Base-by-base conservation (phyloP, 2,113 vertebrate genomes). In the Chaetodon trifascialis region DNA sequence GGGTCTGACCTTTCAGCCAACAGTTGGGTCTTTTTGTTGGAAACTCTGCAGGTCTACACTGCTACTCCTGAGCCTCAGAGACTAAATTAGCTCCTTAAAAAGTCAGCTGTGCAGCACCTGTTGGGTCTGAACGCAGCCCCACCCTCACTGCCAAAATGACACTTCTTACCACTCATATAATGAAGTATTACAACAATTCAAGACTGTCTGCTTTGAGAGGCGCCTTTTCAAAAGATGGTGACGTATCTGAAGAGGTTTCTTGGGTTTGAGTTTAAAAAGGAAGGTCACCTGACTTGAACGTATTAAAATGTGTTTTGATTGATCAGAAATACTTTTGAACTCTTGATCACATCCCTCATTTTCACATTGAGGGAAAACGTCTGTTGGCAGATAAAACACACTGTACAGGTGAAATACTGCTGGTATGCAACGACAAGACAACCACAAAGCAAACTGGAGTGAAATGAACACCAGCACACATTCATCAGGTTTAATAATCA, bases 71-170 rank as follows among this genome's bases (percentile, higher is more conserved):
- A 21, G 14, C 49, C 55, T 80, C 40, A 52, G 68, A 75, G 86
- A 69, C 85, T 70, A 86, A 92, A 90, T 85, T 85, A 91, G 88
- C 30, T 66, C 2, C 55, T 34, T 55, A 73, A 77, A 63, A 73
- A 59, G 34, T 80, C 88, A 89, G 88, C 88, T 91, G 86, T 73
- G 42, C 78, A 25, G 54, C 90, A 93, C 83, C 87, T 91, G 92
- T 88, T 75, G 19, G 62, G 49, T 69, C 34, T 49, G 34, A 34
- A 38, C 72, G 55, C 59, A 46, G 5, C 52, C n/a, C 30, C 63
- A 51, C 25, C 12, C 36, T 19, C 11, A 12, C 25, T 2, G 19
- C n/a, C 19, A 38, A 25, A 23, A 52, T 36, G 11, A 52, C 36
- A 17, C 44, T 54, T n/a, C 52, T 12, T 16, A 23, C 17, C 34